phyloP scores from a whole-genome alignment of 2,797 vertebrate species.

The Oreochromis grahami region DNA sequence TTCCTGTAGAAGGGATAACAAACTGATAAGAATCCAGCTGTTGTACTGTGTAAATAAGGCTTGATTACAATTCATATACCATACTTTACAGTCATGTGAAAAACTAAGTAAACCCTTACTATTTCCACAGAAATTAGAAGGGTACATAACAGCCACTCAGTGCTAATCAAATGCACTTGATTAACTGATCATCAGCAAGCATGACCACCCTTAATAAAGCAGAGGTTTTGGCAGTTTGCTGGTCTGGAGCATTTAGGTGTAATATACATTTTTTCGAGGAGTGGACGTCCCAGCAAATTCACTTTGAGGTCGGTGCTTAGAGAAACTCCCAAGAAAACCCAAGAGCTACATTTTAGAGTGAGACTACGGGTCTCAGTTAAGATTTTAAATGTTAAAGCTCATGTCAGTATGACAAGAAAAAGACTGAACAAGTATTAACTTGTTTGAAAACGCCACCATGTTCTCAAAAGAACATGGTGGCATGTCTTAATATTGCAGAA shows the following conservation, averaged over 20 bases:
- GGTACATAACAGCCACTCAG: not conserved
- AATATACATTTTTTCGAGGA: not conserved
- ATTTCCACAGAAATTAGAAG: not conserved
- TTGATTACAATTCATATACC: not conserved
- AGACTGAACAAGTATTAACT: not conserved
- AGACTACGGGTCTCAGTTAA: not conserved
- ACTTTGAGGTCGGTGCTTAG: not conserved
- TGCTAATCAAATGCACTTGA: not conserved
- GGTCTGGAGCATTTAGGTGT: not conserved
- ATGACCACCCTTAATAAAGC: not conserved
- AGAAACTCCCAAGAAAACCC: not conserved
- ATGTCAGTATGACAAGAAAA: not conserved
- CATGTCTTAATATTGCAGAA: too few relatives aligned
- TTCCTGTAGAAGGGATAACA: constrained; percentile 69
- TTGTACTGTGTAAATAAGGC: not conserved
- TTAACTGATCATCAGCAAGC: not conserved
- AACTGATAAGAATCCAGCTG: not conserved
- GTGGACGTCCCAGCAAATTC: not conserved
- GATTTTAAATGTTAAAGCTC: not conserved
- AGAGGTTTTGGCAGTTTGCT: not conserved
- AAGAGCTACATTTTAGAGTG: not conserved
- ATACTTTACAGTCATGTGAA: not conserved
- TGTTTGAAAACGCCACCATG: not conserved
- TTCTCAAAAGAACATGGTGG: too few relatives aligned
- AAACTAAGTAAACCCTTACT: not conserved